phyloP scores from a whole-genome alignment of 2,113 vertebrate species.

The Upupa epops region DNA sequence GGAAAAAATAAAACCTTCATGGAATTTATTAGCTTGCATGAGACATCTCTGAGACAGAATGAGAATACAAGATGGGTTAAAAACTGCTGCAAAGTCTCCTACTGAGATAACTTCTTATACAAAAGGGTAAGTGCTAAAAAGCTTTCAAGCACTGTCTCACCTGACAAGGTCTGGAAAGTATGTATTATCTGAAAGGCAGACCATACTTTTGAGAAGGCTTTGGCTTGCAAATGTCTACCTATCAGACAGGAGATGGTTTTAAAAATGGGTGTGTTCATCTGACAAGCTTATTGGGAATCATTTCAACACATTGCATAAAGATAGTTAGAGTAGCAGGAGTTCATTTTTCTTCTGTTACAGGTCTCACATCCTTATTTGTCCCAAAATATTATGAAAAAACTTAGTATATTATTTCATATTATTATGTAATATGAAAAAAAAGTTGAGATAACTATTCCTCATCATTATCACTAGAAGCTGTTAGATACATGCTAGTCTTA shows the following conservation, averaged over 20 bases:
- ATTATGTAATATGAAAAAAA: background rate
- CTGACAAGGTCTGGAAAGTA: constrained; percentile 45
- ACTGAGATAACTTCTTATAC: constrained; percentile 46
- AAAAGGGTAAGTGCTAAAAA: constrained; percentile 55
- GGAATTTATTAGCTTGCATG: constrained; percentile 45
- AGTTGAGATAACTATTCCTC: background rate
- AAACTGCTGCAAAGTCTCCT: constrained; percentile 40
- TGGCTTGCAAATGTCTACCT: constrained; percentile 48
- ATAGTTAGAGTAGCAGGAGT: background rate
- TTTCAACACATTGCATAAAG: constrained; percentile 3
- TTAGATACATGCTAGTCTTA: background rate
- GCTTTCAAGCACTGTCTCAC: constrained; percentile 53
- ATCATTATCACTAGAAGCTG: background rate
- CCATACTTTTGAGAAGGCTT: constrained; percentile 24
- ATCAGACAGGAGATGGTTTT: constrained; percentile 30
- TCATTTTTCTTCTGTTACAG: background rate
- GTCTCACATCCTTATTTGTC: background rate
- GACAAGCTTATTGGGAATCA: constrained; percentile 2
- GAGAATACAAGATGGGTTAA: constrained; percentile 60
- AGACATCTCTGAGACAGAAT: constrained; percentile 21
- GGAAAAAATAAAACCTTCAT: constrained; percentile 43
- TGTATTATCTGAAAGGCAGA: constrained; percentile 44
- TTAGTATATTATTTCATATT: no score
- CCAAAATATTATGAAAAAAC: background rate
- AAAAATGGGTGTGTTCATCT: constrained; percentile 13